Evolutionary conservation across 2,888 invertebrate species (phyloP), one percentile per base, ranked within the genome.

Genomic region (Campoplex capitator): DNA sequence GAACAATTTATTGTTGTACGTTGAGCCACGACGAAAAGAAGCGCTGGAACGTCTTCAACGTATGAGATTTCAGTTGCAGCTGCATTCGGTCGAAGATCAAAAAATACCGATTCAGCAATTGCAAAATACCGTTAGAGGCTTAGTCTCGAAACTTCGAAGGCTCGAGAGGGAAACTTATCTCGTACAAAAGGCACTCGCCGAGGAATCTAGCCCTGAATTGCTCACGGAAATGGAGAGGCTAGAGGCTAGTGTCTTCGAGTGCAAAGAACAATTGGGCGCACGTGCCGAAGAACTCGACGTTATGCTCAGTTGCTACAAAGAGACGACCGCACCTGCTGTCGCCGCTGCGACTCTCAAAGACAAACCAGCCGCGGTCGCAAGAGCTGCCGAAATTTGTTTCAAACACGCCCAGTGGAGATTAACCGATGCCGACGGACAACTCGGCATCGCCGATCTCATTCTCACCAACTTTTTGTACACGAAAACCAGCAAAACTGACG

Each of bases 361-460:
- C 93, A 97, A 97, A 92, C 96, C 97, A 3, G 96, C 97, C 42
- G 96, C 97, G 0, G 97, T 97, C 78, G 97, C 98, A 42, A 95
- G 99, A 54, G 97, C 97, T 1, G 98, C 97, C 91, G 98, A 99
- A 95, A 99, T 99, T 91, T 99, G 99, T 95, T 99, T 99, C 95
- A 99, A 99, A 95, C 98, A 98, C 92, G 99, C 99, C 6, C 98
- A 98, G 92, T 99, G 99, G 99, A 95, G 99, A 58, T 96, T 99
- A 89, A 99, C 99, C 0, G 99, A 99, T 94, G 97, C 98, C 0
- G 99, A 99, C 95, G 99, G 99, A 0, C 99, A 99, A 95, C 97
- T 99, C 80, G 99, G 99, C 85, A 98, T 99, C 89, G 98, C 99
- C 0, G 99, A 99, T 95, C 96, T 99, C 84, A 97, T 98, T 83